Evolutionary conservation across 1,140 invertebrate species (phyloP).

Genomic region (Phenacoccus solenopsis): DNA sequence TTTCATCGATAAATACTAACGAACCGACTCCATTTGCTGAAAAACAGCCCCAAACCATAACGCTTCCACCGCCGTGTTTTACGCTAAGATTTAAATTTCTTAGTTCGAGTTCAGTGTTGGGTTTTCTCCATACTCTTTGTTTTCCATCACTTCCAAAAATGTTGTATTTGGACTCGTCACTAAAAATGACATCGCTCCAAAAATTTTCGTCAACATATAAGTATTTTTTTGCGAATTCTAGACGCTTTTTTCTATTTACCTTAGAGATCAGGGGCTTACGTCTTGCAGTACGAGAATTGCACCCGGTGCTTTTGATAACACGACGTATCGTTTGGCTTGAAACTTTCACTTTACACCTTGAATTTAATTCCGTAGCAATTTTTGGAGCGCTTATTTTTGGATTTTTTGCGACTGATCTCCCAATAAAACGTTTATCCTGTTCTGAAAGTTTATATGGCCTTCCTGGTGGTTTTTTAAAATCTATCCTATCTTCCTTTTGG

Average conservation of each 20-base stretch:
- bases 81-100: slow-evolving; percentile 30
- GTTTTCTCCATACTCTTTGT: neutral
- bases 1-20: slow-evolving; percentile 26
- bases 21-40: slow-evolving; percentile 27
- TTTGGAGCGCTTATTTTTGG: neutral
- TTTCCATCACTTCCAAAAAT: neutral
- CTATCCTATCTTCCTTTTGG: no score
- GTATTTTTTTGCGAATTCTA: neutral
- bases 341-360: neutral
- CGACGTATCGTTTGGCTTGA: neutral
- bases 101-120: neutral
- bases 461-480: no score
- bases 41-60: slow-evolving; percentile 33
- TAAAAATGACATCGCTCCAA: neutral
- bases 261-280: neutral
- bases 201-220: neutral
- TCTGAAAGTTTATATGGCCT: neutral
- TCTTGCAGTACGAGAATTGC: neutral
- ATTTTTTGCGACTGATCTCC: neutral
- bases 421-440: neutral
- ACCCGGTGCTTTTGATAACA: neutral
- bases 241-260: neutral
- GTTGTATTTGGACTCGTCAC: neutral
- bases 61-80: slow-evolving; percentile 31
- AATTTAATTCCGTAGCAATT: neutral